Evolutionary conservation across 2,888 invertebrate genomes (phyloP).

Genomic region (Drosophila testacea): DNA sequence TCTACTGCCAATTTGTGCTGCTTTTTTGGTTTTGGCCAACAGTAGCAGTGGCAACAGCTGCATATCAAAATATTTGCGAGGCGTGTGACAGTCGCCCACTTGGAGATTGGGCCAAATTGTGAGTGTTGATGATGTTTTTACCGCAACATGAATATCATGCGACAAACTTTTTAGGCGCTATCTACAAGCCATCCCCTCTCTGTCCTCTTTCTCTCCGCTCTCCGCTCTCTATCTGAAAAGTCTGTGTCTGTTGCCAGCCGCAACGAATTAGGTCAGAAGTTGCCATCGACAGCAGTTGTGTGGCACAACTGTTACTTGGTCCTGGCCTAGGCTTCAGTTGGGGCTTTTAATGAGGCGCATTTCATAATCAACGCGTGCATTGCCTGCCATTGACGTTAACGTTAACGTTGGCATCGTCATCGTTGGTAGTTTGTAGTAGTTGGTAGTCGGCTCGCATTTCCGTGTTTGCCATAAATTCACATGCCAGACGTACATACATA

Average conservation of each 20-base stretch:
- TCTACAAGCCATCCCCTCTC: background rate
- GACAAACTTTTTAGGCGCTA: conserved; percentile 51
- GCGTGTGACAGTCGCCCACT: conserved; percentile 65
- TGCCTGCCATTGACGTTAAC: conserved; percentile 56
- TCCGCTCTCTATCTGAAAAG: background rate
- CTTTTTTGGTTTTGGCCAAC: conserved; percentile 44
- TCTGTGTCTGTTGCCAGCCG: conserved; percentile 23
- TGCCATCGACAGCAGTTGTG: conserved; percentile 43
- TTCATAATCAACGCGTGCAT: conserved; percentile 73
- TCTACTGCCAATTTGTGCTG: conserved; percentile 66
- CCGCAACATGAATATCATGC: conserved; percentile 61
- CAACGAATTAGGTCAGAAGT: conserved; percentile 54
- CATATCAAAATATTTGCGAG: conserved; percentile 75
- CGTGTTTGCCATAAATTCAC: conserved; percentile 74
- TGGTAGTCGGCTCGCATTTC: conserved; percentile 60
- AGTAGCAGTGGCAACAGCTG: conserved; percentile 43
- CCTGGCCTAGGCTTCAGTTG: conserved; percentile 20
- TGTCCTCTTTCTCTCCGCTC: background rate
- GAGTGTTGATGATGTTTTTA: conserved; percentile 64
- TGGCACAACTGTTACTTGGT: conserved; percentile 16
- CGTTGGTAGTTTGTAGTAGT: background rate
- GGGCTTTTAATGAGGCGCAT: conserved; percentile 73
- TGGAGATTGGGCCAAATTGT: conserved; percentile 47
- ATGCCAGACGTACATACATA: conserved; percentile 34
- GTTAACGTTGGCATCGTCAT: conserved; percentile 8